Evolutionary conservation across 2,113 vertebrate genomes (phyloP).

Genomic region (Argyrosomus japonicus): DNA sequence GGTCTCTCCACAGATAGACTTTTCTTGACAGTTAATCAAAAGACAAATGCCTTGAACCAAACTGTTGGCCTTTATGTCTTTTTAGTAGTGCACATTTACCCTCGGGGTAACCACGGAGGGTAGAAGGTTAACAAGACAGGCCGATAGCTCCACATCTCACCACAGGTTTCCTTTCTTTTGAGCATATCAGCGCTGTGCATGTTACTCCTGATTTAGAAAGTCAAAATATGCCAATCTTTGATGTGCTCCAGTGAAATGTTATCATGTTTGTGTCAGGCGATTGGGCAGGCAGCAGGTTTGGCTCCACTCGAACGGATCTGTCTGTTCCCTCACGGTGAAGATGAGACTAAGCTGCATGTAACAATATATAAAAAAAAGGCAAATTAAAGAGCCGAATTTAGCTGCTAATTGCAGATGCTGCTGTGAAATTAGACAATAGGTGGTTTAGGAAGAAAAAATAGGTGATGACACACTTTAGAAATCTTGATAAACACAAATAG

Average conservation of each 20-base stretch:
- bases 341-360: conserved; percentile 48
- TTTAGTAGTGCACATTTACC: conserved; percentile 19
- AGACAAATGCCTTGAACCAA: conserved; percentile 14
- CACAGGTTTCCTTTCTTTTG: conserved; percentile 49
- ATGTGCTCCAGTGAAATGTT: conserved; percentile 70
- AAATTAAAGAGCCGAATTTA: conserved; percentile 51
- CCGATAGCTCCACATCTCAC: conserved; percentile 16
- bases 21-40: conserved; percentile 41
- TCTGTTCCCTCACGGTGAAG: conserved; percentile 36
- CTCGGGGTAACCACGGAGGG: neutral
- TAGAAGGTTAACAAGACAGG: conserved; percentile 39
- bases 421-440: conserved; percentile 34
- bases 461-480: conserved; percentile 48
- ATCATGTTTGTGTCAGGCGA: conserved; percentile 72
- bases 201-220: conserved; percentile 63
- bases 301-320: conserved; percentile 64
- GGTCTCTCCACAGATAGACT: conserved; percentile 23
- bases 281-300: conserved; percentile 65
- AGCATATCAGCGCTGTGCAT: conserved; percentile 52
- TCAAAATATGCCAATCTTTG: conserved; percentile 64
- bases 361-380: conserved; percentile 44
- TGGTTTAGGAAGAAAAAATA: conserved; percentile 38
- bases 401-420: conserved; percentile 35
- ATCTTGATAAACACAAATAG: conserved; percentile 43
- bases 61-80: conserved; percentile 29